These are phyloP conservation scores for Pseudopodoces humilis DNA, from an alignment of 2,113 vertebrate species.

Conservation along the genomic window DNA sequence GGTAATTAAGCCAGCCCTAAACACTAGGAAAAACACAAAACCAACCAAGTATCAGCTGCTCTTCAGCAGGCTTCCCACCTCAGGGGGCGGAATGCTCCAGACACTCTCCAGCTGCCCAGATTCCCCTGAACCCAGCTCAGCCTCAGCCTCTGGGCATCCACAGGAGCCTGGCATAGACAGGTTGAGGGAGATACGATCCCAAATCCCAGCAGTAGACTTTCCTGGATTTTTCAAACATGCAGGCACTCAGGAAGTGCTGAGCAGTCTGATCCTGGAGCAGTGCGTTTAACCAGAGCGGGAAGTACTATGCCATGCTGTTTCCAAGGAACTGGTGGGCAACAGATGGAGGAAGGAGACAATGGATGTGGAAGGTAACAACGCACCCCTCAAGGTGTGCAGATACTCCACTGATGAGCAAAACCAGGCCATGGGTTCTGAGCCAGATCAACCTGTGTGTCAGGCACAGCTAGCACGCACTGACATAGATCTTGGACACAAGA, in stretches of 20 bases:
- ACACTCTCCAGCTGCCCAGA: background rate
- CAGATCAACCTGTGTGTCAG: background rate
- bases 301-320: background rate
- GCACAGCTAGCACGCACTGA: background rate
- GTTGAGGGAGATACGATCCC: background rate
- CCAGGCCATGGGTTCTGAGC: background rate
- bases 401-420: background rate
- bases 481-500: background rate
- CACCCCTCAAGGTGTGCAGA: background rate
- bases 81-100: background rate
- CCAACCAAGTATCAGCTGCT: background rate
- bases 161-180: background rate
- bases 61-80: background rate
- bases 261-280: background rate
- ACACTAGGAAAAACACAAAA: background rate
- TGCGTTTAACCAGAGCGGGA: fast-evolving
- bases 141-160: background rate
- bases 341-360: fast-evolving
- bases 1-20: background rate
- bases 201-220: background rate
- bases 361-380: background rate
- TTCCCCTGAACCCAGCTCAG: background rate
- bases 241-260: background rate
- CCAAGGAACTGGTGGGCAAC: fast-evolving
- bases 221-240: background rate